phyloP scores from a whole-genome alignment of 2,113 vertebrate genomes.

The Corythaixoides concolor region DNA sequence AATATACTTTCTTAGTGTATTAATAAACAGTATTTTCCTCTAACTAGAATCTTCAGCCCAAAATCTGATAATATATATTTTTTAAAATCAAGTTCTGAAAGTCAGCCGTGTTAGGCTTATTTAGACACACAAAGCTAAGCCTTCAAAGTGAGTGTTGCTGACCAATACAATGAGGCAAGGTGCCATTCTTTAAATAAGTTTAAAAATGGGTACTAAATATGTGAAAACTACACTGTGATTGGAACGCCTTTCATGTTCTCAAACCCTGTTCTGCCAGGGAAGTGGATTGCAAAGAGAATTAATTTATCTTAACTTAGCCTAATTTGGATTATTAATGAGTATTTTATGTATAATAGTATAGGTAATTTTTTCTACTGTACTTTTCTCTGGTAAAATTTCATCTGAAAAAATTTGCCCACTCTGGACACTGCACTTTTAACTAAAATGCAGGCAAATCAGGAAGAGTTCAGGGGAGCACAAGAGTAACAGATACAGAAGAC shows the following conservation, averaged over 20 bases:
- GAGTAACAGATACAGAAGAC: not conserved
- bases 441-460: not conserved
- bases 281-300: not conserved
- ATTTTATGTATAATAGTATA: not conserved
- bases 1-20: not conserved
- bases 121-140: not conserved
- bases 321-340: not conserved
- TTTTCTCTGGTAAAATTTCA: not conserved
- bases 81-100: not conserved
- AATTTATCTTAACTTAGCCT: not conserved
- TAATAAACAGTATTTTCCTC: not conserved
- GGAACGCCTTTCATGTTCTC: not conserved
- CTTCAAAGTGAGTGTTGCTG: not conserved
- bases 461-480: not conserved
- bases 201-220: not conserved
- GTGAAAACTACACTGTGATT: not conserved
- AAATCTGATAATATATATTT: not conserved
- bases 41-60: not conserved
- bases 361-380: not conserved
- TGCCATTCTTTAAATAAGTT: not conserved
- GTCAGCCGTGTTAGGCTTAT: not conserved
- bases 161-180: not conserved
- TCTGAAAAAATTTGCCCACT: not conserved
- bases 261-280: not conserved
- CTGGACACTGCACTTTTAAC: not conserved